phyloP scores from a whole-genome alignment of 2,113 vertebrate genomes.

The Gymnobelideus leadbeateri region DNA sequence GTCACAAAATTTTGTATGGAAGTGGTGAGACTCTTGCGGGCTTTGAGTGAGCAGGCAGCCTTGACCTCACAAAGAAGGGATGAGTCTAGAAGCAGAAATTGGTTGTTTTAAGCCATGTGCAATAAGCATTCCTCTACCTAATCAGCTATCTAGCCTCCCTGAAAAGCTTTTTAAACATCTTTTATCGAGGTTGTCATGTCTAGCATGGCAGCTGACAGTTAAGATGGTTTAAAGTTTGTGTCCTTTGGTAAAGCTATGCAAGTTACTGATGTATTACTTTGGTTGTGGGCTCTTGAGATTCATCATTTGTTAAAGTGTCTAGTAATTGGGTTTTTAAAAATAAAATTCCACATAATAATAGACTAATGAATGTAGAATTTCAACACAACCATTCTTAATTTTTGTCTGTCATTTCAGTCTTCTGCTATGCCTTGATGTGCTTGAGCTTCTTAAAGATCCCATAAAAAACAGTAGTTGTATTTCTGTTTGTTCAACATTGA shows the following conservation, averaged over 20 bases:
- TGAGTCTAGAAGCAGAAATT: not conserved
- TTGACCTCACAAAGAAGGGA: constrained; percentile 4
- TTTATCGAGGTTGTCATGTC: constrained; percentile 5
- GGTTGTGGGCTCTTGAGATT: constrained; percentile 41
- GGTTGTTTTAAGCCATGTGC: constrained; percentile 33
- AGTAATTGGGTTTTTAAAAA: constrained; percentile 37
- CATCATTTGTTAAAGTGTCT: constrained; percentile 40
- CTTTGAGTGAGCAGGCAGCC: constrained; percentile 5
- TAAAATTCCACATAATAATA: constrained; percentile 23
- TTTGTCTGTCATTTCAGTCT: constrained; percentile 50
- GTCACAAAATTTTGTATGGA: constrained; percentile 17
- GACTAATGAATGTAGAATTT: constrained; percentile 14
- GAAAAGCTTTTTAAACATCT: constrained; percentile 21
- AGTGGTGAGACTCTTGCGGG: not conserved
- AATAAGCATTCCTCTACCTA: constrained; percentile 41
- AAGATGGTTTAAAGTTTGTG: constrained; percentile 1
- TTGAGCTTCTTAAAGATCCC: not conserved
- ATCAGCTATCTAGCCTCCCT: constrained; percentile 25
- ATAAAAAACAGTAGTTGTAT: constrained; percentile 13
- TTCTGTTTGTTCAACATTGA: constrained; percentile 9
- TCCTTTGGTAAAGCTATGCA: not conserved
- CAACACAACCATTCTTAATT: not conserved
- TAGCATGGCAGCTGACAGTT: constrained; percentile 1
- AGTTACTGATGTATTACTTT: constrained; percentile 38
- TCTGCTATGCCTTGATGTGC: not conserved